Conservation (phyloP, 1,140 invertebrate species). For the Notospermus geniculatus region DNA sequence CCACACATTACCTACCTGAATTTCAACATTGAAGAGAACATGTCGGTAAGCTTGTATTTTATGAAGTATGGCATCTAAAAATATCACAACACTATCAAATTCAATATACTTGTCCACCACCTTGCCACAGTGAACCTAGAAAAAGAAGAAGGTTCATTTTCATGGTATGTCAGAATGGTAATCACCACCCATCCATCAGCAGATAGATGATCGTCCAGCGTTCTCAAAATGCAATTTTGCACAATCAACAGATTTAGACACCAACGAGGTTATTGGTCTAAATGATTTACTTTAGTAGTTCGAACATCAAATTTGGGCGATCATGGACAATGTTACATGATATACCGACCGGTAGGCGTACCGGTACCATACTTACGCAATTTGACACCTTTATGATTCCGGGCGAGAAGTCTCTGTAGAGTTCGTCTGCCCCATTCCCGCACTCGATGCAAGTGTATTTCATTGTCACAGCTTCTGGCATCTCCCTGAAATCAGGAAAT, state of each 20-base stretch:
- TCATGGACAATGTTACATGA: too few species aligned
- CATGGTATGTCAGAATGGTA: too few species aligned
- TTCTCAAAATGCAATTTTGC: background rate
- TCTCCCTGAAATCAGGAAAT: too few species aligned
- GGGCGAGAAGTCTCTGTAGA: conserved; percentile 34
- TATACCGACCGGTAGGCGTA: too few species aligned
- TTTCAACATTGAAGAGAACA: conserved; percentile 68
- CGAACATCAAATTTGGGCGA: background rate
- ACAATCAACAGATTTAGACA: background rate
- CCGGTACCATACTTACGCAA: conserved; percentile 32
- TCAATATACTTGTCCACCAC: conserved; percentile 86
- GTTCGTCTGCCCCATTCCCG: conserved; percentile 25
- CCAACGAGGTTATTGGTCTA: background rate
- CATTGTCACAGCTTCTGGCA: too few species aligned
- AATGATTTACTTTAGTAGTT: background rate
- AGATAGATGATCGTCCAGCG: too few species aligned
- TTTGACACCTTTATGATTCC: conserved; percentile 39
- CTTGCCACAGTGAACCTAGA: conserved; percentile 69
- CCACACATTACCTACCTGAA: conserved; percentile 43
- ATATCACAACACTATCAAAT: conserved; percentile 78
- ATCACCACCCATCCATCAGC: too few species aligned
- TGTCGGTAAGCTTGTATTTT: conserved; percentile 78
- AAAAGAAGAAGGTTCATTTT: conserved; percentile 43
- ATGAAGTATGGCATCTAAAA: conserved; percentile 77
- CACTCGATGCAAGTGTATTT: conserved; percentile 33